Evolutionary conservation across 2,888 invertebrate species (phyloP).

Genomic region (Linnaemya vulpina): DNA sequence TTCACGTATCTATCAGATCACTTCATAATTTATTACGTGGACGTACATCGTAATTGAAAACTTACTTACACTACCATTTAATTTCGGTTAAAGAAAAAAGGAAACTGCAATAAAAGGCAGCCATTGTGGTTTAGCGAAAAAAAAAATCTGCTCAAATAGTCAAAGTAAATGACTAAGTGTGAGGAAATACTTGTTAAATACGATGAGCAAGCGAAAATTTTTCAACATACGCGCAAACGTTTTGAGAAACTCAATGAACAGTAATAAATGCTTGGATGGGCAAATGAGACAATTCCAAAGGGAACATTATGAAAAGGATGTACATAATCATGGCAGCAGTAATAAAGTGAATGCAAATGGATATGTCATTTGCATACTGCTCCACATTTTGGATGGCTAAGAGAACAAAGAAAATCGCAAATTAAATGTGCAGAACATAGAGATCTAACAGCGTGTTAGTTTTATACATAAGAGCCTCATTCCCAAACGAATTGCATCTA

Average conservation of each 20-base stretch:
- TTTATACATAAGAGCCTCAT: background rate
- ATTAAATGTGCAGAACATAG: slow-evolving; percentile 74
- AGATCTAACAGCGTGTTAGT: slow-evolving; percentile 20
- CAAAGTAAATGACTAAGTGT: slow-evolving; percentile 59
- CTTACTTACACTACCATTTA: background rate
- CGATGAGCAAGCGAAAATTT: slow-evolving; percentile 75
- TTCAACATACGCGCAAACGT: slow-evolving; percentile 42
- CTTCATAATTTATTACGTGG: background rate
- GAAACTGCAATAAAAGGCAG: background rate
- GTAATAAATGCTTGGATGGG: slow-evolving; percentile 23
- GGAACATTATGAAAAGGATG: slow-evolving; percentile 4
- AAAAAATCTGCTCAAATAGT: slow-evolving; percentile 43
- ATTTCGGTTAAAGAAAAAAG: background rate
- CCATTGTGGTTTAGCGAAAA: slow-evolving; percentile 12
- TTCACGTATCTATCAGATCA: background rate
- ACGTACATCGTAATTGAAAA: background rate
- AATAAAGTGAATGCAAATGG: slow-evolving; percentile 75
- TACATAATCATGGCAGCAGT: slow-evolving; percentile 31
- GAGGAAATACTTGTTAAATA: slow-evolving; percentile 77
- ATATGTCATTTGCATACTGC: slow-evolving; percentile 80
- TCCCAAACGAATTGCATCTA: background rate
- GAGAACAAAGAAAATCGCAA: slow-evolving; percentile 79
- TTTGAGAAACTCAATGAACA: slow-evolving; percentile 53
- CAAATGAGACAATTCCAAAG: slow-evolving; percentile 10
- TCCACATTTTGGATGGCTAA: slow-evolving; percentile 77